Evolutionary conservation across 2,888 invertebrate species (phyloP), one percentile per base, ranked within the genome.

Genomic region (Hypena proboscidalis): DNA sequence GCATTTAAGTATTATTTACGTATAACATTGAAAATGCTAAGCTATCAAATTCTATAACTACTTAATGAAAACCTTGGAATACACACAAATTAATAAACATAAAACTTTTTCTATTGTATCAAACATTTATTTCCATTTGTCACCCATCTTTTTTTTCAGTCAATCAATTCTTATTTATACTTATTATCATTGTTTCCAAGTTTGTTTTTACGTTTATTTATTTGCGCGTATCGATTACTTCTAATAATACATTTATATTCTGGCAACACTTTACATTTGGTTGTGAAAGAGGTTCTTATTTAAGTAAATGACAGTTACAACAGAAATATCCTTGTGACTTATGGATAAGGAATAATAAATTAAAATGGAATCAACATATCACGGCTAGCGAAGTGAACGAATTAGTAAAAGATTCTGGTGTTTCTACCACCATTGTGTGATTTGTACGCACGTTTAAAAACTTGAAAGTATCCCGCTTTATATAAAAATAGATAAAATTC

Each of bases 291-390:
- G 33, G 61, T 64, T 42, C 66, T 63, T 54, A 39, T 20, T 38
- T 35, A 47, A 29, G 40, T 51, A 43, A 45, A 53, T 60, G 58
- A 60, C 51, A 52, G 40, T 51, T 63, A 53, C 52, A 63, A 61
- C 55, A 63, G 54, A 66, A 61, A 66, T 53, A 53, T 61, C 40
- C 49, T 53, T 53, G 54, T 55, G 50, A 59, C 57, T 56, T 61
- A 56, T 43, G 33, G 50, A 45, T 56, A 55, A 50, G 56, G 58
- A 52, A 46, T 43, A 70, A 75, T 73, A 76, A 77, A 72, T 74
- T 64, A 74, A 58, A 68, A 68, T 66, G 67, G 59, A 71, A 70
- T 65, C 32, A 43, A 49, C 41, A 41, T 45, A 40, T 64, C 57
- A 57, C 46, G 56, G 58, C 47, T 56, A 49, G 40, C 43, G 29